phyloP scores from a whole-genome alignment of 2,888 invertebrate species.

The Sarcophaga subvicina region DNA sequence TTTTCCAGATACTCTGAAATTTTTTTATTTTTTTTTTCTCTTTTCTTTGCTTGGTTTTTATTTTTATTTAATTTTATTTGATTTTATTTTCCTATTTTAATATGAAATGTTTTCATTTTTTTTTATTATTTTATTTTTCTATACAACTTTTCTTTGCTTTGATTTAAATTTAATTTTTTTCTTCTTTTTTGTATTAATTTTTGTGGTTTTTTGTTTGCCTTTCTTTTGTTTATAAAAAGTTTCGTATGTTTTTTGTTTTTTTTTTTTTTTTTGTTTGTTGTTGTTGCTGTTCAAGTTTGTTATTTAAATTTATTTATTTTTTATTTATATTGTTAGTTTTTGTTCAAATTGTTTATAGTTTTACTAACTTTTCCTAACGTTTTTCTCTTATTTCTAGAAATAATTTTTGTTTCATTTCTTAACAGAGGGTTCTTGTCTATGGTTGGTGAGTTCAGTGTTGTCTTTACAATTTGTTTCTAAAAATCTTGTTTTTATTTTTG shows the following conservation, averaged over 20 bases:
- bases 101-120: constrained; percentile 27
- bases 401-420: too few species aligned
- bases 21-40: neutral
- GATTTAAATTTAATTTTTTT: neutral
- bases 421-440: too few species aligned
- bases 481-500: too few species aligned
- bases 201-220: neutral
- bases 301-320: too few species aligned
- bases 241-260: too few species aligned
- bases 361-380: too few species aligned
- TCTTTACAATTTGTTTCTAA: too few species aligned
- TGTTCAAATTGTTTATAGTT: neutral
- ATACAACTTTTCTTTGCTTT: constrained; percentile 3
- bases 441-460: too few species aligned
- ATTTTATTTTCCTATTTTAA: constrained; percentile 21
- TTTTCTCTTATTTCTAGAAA: too few species aligned
- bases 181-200: neutral
- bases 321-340: neutral
- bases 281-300: neutral
- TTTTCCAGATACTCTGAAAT: neutral
- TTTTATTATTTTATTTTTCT: constrained; percentile 2
- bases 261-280: neutral
- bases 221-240: neutral
- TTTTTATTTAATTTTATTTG: constrained; percentile 17
- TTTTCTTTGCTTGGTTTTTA: neutral